Evolutionary conservation across 2,797 vertebrate species (phyloP).

Genomic region (Sebastiscus tertius): DNA sequence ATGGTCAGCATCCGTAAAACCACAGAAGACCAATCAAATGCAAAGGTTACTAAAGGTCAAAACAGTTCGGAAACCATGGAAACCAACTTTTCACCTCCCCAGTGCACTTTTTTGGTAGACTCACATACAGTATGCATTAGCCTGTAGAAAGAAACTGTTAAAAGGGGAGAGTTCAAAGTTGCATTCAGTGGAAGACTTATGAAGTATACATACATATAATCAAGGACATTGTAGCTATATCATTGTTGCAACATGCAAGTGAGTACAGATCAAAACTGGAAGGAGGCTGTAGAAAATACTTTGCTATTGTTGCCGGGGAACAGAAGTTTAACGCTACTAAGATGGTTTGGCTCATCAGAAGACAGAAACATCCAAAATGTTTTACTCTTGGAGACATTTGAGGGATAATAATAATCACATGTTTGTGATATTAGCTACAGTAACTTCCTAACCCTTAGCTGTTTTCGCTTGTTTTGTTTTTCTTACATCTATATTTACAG

Average conservation of each 20-base stretch:
- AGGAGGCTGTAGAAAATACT: background rate
- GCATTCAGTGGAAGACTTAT: conserved; percentile 35
- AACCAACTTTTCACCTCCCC: background rate
- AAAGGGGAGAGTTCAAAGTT: conserved; percentile 42
- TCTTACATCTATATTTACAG: background rate
- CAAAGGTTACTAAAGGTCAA: background rate
- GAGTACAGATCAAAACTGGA: conserved; percentile 29
- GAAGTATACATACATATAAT: background rate
- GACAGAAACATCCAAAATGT: background rate
- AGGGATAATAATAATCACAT: background rate
- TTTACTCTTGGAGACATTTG: background rate
- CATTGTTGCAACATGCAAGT: conserved; percentile 57
- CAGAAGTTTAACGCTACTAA: background rate
- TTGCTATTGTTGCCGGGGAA: background rate
- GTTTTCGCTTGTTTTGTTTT: background rate
- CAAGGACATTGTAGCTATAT: background rate
- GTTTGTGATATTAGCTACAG: background rate
- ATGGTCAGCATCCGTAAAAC: background rate
- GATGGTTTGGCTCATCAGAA: background rate
- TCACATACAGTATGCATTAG: background rate
- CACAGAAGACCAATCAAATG: background rate
- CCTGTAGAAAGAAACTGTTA: conserved; percentile 41
- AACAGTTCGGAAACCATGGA: conserved; percentile 34
- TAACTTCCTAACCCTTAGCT: background rate
- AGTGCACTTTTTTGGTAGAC: background rate